Percentiles rank a stretch among this genome's conserved stretches.
Evolutionary conservation across 1,140 invertebrate genomes (phyloP).

Genomic region (Hylyphantes graminicola): DNA sequence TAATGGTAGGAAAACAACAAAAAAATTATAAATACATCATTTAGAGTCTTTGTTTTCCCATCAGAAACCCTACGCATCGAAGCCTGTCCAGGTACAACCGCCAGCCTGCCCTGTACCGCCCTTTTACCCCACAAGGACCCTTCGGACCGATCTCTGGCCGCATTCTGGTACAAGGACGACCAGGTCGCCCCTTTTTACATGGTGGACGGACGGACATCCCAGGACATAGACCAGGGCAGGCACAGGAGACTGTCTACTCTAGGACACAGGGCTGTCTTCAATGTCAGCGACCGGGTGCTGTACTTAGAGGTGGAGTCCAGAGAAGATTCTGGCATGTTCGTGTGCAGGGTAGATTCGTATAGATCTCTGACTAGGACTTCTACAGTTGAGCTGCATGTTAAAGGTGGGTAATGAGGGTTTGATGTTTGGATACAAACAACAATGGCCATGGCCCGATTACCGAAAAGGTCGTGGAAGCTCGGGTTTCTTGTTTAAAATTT

Average conservation of each 20-base stretch:
- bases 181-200: conserved; percentile 79
- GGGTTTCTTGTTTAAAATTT: too few species aligned
- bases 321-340: conserved; percentile 85
- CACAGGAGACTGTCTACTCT: conserved; percentile 28
- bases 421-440: too few species aligned
- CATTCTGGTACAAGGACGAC: conserved; percentile 84
- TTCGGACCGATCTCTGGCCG: conserved; percentile 74
- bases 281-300: conserved; percentile 72
- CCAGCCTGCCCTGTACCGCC: conserved; percentile 24
- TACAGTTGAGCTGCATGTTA: conserved; percentile 72
- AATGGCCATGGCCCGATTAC: too few species aligned
- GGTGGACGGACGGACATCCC: conserved; percentile 50
- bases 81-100: conserved; percentile 19
- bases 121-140: conserved; percentile 14
- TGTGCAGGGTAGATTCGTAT: conserved; percentile 88
- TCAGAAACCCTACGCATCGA: conserved; percentile 35
- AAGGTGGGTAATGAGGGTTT: conserved; percentile 8
- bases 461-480: too few species aligned
- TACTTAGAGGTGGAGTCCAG: conserved; percentile 80
- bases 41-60: neutral
- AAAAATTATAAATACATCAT: too few species aligned
- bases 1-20: too few species aligned
- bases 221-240: conserved; percentile 6
- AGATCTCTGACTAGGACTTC: conserved; percentile 78
- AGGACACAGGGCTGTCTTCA: conserved; percentile 34